Base-by-base conservation (phyloP, 2,113 vertebrate species). In the Phyllopteryx taeniolatus region DNA sequence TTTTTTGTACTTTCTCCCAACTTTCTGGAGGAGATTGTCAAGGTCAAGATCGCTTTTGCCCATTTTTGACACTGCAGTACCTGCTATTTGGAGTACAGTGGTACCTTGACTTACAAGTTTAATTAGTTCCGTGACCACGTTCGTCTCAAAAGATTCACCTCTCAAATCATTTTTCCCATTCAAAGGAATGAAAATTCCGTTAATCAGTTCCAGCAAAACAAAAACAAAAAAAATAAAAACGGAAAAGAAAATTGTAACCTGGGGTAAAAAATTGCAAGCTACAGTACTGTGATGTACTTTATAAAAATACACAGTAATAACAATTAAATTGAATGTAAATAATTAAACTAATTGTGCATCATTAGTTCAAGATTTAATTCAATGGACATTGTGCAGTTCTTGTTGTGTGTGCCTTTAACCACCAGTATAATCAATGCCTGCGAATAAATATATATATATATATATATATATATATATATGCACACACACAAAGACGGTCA, bases 1-100 rank as follows among this genome's bases (percentile, higher is more conserved):
- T 49, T 27, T 19, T 43, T 54, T 53, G 68, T 61, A 60, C 53
- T 74, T 67, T 22, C 42, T 77, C 68, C 22, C 22, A 27, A 66
- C 64, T 66, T 66, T 47, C 3, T 61, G 13, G 14, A 35, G 15
- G 31, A 61, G 31, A 33, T 15, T 13, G 1, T 61, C 59, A 61
- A 61, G 59, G 59, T 61, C 59, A 53, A 19, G 15, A 53, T 53
- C 49, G 15, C 49, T 53, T 6, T 53, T 17, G 15, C 47, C 13
- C 47, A 6, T 53, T 53, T 51, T 53, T 19, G 2, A 53, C 35
- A 39, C 1, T 5, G 35, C 35, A 39, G 35, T 39, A 39, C 35
- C 35, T 39, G 35, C 35, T 39, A 39, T 39, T 39, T 6, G 35
- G 35, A 39, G 6, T 39, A 6, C 35, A 39, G 35, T 6, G 35